Evolutionary conservation across 2,888 invertebrate species (phyloP).

Genomic region (Synanthedon formicaeformis): DNA sequence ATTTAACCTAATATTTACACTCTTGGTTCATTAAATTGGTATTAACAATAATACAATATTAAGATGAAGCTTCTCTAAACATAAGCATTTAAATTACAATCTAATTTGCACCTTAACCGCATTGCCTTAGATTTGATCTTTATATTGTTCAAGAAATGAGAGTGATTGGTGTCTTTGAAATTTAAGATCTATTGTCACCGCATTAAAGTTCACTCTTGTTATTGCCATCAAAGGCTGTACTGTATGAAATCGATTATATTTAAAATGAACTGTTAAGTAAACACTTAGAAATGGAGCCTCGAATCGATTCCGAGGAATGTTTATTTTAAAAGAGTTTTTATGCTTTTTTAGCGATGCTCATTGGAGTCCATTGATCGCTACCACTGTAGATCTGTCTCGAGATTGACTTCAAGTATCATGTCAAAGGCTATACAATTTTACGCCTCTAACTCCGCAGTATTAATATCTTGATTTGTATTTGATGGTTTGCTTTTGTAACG

Average conservation of each 20-base stretch:
- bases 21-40: too few relatives aligned
- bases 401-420: constrained; percentile 42
- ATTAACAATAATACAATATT: too few relatives aligned
- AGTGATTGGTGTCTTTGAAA: not conserved
- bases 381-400: constrained; percentile 22
- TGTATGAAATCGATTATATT: constrained; percentile 52
- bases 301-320: constrained; percentile 56
- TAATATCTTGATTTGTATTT: constrained; percentile 15
- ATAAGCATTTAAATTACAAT: constrained; percentile 5
- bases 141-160: too few relatives aligned
- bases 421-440: constrained; percentile 33
- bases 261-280: constrained; percentile 63
- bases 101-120: constrained; percentile 19
- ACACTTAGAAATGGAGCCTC: constrained; percentile 52
- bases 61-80: too few relatives aligned
- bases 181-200: not conserved
- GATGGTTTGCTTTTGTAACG: constrained; percentile 12
- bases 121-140: constrained; percentile 15
- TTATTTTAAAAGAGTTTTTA: constrained; percentile 56
- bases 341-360: constrained; percentile 52
- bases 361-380: constrained; percentile 41
- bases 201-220: not conserved
- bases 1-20: too few relatives aligned
- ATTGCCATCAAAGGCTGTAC: not conserved
- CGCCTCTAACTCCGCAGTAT: constrained; percentile 26